Evolutionary conservation across 2,797 vertebrate species (phyloP).

Genomic region (Hybognathus amarus): DNA sequence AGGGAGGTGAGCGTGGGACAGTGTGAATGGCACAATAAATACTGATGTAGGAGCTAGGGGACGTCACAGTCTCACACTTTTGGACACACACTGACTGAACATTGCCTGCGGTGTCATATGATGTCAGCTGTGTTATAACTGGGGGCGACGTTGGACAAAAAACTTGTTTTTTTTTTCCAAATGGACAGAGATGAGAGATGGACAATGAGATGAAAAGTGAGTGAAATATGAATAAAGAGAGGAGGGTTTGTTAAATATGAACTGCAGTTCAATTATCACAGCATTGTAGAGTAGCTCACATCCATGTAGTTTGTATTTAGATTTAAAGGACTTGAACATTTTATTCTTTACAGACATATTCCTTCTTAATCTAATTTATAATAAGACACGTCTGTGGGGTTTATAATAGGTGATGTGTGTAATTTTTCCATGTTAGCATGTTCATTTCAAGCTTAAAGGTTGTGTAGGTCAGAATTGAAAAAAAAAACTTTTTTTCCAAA

Average conservation of each 20-base stretch:
- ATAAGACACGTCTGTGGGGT: slow-evolving; percentile 2
- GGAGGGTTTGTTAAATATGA: background rate
- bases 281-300: slow-evolving; percentile 63
- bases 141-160: background rate
- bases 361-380: slow-evolving; percentile 37
- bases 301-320: slow-evolving; percentile 70
- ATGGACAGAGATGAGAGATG: background rate
- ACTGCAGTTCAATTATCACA: slow-evolving; percentile 65
- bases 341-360: slow-evolving; percentile 59
- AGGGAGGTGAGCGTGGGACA: slow-evolving; percentile 89
- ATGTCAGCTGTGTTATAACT: background rate
- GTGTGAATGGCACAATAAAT: slow-evolving; percentile 84
- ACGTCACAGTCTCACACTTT: background rate
- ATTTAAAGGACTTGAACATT: slow-evolving; percentile 60
- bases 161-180: slow-evolving; percentile 1
- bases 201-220: background rate
- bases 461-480: too few species aligned
- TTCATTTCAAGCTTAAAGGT: background rate
- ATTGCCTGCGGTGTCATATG: background rate
- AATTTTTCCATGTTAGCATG: background rate
- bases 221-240: background rate
- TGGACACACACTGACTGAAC: background rate
- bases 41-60: slow-evolving; percentile 62
- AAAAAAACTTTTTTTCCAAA: too few species aligned
- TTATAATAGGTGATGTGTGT: slow-evolving; percentile 16